Conservation (phyloP, 2,113 vertebrate genomes). For the Nipponia nippon region DNA sequence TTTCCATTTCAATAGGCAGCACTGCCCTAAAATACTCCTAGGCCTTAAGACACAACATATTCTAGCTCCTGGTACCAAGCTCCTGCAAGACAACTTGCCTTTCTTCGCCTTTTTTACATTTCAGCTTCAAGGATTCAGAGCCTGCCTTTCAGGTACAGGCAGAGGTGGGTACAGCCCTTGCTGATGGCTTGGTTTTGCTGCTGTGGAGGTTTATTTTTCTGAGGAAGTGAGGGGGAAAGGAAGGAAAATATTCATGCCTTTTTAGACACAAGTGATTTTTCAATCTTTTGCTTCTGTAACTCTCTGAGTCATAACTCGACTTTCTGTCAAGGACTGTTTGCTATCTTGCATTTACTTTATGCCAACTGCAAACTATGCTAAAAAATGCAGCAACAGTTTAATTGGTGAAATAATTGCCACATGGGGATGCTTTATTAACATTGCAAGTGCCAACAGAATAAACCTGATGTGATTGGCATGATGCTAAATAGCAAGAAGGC, state of each 20-base stretch:
- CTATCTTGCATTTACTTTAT: background rate
- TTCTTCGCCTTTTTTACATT: background rate
- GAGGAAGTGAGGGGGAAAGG: background rate
- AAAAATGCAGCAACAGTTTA: background rate
- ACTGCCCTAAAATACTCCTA: background rate
- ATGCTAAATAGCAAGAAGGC: background rate
- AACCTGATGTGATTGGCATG: rapidly evolving
- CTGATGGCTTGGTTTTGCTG: background rate
- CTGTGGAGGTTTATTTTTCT: background rate
- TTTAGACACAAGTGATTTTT: background rate
- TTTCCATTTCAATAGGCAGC: conserved; percentile 26
- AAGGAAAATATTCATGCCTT: background rate
- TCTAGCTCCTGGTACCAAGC: background rate
- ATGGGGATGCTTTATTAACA: background rate
- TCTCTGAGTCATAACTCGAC: background rate
- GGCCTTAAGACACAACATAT: background rate
- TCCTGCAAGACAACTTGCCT: background rate
- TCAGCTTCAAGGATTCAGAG: background rate
- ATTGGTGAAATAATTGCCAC: background rate
- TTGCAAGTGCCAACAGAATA: background rate
- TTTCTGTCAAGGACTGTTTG: background rate
- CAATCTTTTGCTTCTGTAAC: background rate
- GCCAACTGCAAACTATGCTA: background rate
- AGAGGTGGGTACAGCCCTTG: background rate
- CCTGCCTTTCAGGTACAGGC: background rate